A percentile compares a stretch with the other conserved stretches of the same genome.
Evolutionary conservation across 1,140 invertebrate genomes (phyloP).

Genomic region (Phenacoccus solenopsis): DNA sequence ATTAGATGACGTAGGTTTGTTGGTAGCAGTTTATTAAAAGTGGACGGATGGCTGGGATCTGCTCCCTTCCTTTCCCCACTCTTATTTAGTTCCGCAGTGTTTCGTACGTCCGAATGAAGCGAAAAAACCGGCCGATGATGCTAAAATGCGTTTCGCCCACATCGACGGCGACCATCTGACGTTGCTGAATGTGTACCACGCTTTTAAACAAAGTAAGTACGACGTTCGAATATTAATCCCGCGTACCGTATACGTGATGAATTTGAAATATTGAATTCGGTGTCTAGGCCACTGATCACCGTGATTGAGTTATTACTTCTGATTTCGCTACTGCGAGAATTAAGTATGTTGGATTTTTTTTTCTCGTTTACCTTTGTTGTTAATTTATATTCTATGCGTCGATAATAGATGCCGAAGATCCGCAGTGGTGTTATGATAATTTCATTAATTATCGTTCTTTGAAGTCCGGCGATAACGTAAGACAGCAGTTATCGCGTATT

Average conservation of each 20-base stretch:
- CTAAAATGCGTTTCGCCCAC: slow-evolving; percentile 98
- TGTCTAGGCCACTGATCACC: no score
- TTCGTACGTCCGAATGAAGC: slow-evolving; percentile 97
- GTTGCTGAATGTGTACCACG: slow-evolving; percentile 90
- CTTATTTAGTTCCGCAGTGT: slow-evolving; percentile 84
- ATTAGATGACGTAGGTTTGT: slow-evolving; percentile 38
- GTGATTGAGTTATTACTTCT: not conserved
- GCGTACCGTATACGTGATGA: no score
- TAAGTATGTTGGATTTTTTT: not conserved
- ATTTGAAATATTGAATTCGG: no score
- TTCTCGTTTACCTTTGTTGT: no score
- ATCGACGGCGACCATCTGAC: slow-evolving; percentile 98
- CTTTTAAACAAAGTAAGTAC: slow-evolving; percentile 97
- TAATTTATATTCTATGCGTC: no score
- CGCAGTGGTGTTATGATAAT: slow-evolving; percentile 98
- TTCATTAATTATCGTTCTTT: slow-evolving; percentile 97
- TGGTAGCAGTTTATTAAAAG: slow-evolving; percentile 38
- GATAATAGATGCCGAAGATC: slow-evolving; percentile 70
- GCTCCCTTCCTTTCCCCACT: slow-evolving; percentile 33
- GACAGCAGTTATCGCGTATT: slow-evolving; percentile 67
- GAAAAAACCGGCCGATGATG: slow-evolving; percentile 97
- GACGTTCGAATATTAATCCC: slow-evolving; percentile 16
- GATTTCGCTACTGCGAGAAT: not conserved
- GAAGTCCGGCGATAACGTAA: slow-evolving; percentile 81
- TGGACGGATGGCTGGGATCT: slow-evolving; percentile 40